phyloP scores from a whole-genome alignment of 2,888 invertebrate genomes.

The Bellardia pandia region DNA sequence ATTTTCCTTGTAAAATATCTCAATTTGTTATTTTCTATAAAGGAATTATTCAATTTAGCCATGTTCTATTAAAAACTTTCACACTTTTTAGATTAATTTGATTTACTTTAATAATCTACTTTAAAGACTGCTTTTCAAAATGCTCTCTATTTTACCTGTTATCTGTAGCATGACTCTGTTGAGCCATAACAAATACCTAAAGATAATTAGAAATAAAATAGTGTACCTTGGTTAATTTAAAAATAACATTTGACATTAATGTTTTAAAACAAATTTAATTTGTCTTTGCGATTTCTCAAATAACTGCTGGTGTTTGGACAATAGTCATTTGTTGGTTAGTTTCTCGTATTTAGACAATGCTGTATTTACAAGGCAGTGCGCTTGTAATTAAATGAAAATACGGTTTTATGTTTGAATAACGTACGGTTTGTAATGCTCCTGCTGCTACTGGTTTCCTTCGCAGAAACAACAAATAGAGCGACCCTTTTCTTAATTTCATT shows the following conservation, averaged over 20 bases:
- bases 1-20: too few species aligned
- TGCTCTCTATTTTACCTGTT: too few species aligned
- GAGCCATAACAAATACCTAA: not conserved
- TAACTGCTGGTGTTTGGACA: not conserved
- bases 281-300: not conserved
- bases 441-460: not conserved
- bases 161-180: too few species aligned
- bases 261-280: not conserved
- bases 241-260: constrained; percentile 38
- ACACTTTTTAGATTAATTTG: too few species aligned
- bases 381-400: constrained; percentile 22
- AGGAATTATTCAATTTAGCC: too few species aligned
- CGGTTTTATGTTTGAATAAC: constrained; percentile 14
- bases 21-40: too few species aligned
- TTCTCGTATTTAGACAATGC: not conserved
- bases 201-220: constrained; percentile 4
- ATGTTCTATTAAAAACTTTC: too few species aligned
- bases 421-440: not conserved
- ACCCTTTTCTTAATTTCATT: constrained; percentile 10
- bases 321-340: not conserved
- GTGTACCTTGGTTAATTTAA: constrained; percentile 44
- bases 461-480: not conserved
- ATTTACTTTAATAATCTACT: too few species aligned
- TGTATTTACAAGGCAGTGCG: not conserved
- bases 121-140: too few species aligned